These are phyloP conservation scores for Petrocephalus zakoni DNA, from an alignment of 2,113 vertebrate species.

Conservation along the genomic window DNA sequence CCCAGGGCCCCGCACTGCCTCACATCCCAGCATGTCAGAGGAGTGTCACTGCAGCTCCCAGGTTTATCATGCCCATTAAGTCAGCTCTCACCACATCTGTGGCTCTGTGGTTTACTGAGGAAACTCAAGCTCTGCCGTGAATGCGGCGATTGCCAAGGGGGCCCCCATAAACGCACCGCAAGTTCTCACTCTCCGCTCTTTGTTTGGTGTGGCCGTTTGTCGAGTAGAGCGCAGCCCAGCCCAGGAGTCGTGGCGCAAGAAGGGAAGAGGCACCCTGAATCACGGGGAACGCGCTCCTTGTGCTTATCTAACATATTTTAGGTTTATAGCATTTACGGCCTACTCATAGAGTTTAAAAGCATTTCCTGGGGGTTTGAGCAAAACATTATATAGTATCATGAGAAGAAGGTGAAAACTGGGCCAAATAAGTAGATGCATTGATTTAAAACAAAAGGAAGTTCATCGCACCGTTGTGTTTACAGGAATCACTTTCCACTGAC, in stretches of 20 bases:
- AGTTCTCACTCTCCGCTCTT: neutral
- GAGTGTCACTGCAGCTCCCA: neutral
- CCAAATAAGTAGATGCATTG: neutral
- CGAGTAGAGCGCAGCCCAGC: neutral
- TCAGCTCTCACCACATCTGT: neutral
- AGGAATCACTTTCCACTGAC: neutral
- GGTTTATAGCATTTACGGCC: neutral
- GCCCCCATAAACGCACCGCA: neutral
- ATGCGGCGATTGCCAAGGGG: neutral
- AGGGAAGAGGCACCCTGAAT: neutral
- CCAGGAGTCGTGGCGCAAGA: neutral
- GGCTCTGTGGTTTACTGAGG: neutral
- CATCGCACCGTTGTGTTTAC: conserved; percentile 8
- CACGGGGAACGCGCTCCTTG: neutral
- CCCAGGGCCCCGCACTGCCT: neutral
- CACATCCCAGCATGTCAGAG: neutral
- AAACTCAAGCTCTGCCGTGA: neutral
- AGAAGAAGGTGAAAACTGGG: neutral
- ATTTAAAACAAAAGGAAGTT: conserved; percentile 24
- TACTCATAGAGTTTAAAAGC: neutral
- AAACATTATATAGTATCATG: neutral
- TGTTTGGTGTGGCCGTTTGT: neutral
- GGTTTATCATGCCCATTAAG: neutral
- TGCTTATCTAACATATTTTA: neutral
- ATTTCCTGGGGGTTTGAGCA: neutral